Evolutionary conservation across 2,888 invertebrate species (phyloP), one percentile per base, ranked within the genome.

Genomic region (Cephus pulcher): DNA sequence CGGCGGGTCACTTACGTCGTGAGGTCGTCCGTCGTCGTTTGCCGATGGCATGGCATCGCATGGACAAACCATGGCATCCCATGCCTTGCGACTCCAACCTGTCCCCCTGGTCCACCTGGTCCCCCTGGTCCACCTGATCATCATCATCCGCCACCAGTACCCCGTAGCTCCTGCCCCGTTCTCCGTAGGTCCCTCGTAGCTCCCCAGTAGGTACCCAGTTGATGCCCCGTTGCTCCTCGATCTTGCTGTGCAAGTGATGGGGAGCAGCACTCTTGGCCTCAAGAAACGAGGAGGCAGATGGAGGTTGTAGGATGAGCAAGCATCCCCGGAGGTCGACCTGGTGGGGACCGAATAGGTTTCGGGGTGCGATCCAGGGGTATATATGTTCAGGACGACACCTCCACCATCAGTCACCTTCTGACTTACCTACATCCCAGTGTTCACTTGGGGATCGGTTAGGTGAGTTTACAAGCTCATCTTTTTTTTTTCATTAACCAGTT

Each of bases 341-440:
- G 83, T 80, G 84, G 84, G 82, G 84, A 80, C 78, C 78, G 76
- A 77, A 77, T 82, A 79, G 80, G 79, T 78, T 75, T 82, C 84
- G 86, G 88, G 89, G 87, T 87, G 86, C 84, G 86, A 86, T 83
- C 84, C 86, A 85, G 87, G 88, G 87, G 87, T 90, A 90, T 90
- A 90, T 90, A 90, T 89, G 86, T 85, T 89, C 88, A 85, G 86
- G 82, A 86, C 83, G 84, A 88, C 85, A 89, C 86, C 86, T 88
- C 86, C 85, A 86, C 85, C 88, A 88, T 88, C 90, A 90, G 90
- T 90, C 89, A 89, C 86, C 87, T 85, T 86, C 88, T 87, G 89
- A 86, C 89, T 90, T 89, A 86, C 85, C 88, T 86, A 84, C 85
- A 83, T 85, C 84, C 84, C 84, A 86, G 85, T 87, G 86, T 86